phyloP scores from a whole-genome alignment of 2,888 invertebrate species.

The Lasioglossum figueresi region DNA sequence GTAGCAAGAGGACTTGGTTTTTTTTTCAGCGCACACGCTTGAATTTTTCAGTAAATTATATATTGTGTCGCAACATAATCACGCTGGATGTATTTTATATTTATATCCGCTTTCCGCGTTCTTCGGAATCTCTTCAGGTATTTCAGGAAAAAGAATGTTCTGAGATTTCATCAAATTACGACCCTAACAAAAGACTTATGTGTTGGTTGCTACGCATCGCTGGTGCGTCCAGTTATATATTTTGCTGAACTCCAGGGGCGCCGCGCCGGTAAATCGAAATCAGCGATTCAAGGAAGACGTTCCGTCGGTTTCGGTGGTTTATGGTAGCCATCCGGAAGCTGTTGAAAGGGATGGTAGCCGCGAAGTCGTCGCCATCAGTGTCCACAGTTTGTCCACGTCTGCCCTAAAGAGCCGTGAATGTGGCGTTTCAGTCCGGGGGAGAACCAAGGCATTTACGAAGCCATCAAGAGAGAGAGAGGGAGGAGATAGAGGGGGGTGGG shows the following conservation, averaged over 20 bases:
- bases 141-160: background rate
- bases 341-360: conserved; percentile 13
- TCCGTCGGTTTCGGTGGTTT: background rate
- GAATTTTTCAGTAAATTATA: background rate
- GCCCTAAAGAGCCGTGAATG: conserved; percentile 24
- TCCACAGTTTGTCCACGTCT: conserved; percentile 33
- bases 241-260: background rate
- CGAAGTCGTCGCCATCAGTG: conserved; percentile 28
- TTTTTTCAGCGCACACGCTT: background rate
- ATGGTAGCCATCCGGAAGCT: background rate
- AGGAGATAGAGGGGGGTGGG: background rate
- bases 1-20: background rate
- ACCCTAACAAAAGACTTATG: background rate
- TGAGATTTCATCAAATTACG: background rate
- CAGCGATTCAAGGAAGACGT: background rate
- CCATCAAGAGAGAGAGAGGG: too few species aligned
- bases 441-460: conserved; percentile 16
- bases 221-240: background rate
- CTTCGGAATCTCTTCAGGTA: background rate
- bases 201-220: background rate
- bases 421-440: background rate
- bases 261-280: background rate
- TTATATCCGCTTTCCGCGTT: too few species aligned
- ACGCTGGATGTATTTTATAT: too few species aligned
- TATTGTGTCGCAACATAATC: background rate